Evolutionary conservation across 1,140 invertebrate species (phyloP).

Genomic region (Bombus soroeensis): DNA sequence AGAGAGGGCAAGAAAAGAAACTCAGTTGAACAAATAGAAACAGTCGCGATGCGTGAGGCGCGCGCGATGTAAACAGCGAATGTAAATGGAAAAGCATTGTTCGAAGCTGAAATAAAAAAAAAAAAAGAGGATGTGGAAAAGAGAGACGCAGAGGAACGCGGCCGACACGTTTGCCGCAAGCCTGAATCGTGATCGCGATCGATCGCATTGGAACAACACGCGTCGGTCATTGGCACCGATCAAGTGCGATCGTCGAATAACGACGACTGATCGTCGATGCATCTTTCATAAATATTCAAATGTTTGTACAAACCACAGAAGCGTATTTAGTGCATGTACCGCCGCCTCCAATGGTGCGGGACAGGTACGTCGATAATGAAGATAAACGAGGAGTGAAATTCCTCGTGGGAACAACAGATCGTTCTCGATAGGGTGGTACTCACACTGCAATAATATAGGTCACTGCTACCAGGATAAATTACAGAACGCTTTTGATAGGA

Average conservation of each 20-base stretch:
- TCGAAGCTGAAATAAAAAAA: conserved; percentile 1
- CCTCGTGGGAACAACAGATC: conserved; percentile 66
- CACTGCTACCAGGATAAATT: background rate
- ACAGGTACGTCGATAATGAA: conserved; percentile 69
- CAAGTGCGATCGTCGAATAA: conserved; percentile 21
- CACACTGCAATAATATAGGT: conserved; percentile 34
- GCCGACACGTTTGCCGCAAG: too few species aligned
- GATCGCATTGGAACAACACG: background rate
- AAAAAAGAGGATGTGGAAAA: background rate
- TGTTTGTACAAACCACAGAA: conserved; percentile 50
- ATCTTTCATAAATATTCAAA: conserved; percentile 66
- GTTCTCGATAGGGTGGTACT: conserved; percentile 43
- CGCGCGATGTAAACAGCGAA: conserved; percentile 53
- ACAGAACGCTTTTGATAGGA: background rate
- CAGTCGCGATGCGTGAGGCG: conserved; percentile 35
- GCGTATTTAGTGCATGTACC: conserved; percentile 33
- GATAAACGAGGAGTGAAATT: conserved; percentile 68
- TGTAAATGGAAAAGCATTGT: conserved; percentile 66
- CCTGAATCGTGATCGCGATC: background rate
- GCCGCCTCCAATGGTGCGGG: conserved; percentile 19
- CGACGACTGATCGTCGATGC: conserved; percentile 15
- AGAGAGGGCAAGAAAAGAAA: background rate
- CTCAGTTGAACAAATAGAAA: conserved; percentile 36
- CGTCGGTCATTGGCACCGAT: conserved; percentile 25
- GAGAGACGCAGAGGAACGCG: background rate